Percentiles rank a stretch among this genome's conserved stretches.
Conservation (phyloP, 2,888 invertebrate genomes). For the Xylota segnis region DNA sequence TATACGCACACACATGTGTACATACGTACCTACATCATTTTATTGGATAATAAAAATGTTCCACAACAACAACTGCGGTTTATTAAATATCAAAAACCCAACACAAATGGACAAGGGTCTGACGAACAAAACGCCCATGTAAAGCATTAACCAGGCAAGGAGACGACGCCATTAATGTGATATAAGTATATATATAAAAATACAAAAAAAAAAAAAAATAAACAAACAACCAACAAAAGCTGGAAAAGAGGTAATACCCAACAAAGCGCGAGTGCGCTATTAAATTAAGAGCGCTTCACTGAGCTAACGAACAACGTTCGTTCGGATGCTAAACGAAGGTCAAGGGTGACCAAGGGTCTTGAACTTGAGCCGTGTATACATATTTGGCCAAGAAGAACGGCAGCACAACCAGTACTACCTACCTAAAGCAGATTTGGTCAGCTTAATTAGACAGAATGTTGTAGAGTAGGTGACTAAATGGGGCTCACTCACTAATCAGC, state of each 20-base stretch:
- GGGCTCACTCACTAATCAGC: background rate
- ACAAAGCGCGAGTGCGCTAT: constrained; percentile 62
- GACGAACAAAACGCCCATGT: constrained; percentile 68
- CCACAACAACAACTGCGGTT: constrained; percentile 55
- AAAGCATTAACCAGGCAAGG: constrained; percentile 54
- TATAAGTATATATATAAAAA: constrained; percentile 47
- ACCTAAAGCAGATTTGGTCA: constrained; percentile 38
- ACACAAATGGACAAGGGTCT: constrained; percentile 61
- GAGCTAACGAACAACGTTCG: constrained; percentile 30
- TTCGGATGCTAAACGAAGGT: constrained; percentile 72
- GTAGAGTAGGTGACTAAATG: constrained; percentile 27
- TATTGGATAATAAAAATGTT: constrained; percentile 63
- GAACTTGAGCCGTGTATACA: constrained; percentile 67
- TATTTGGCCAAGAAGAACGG: constrained; percentile 21
- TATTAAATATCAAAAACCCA: constrained; percentile 45
- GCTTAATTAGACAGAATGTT: constrained; percentile 54
- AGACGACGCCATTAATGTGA: constrained; percentile 69
- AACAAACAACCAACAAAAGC: background rate
- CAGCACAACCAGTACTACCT: background rate
- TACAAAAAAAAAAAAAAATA: background rate
- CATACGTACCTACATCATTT: constrained; percentile 27
- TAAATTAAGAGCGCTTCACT: constrained; percentile 64
- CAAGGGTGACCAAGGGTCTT: constrained; percentile 72
- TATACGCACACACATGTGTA: background rate
- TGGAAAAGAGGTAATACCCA: constrained; percentile 38